A percentile compares a stretch with the other conserved stretches of the same genome.
phyloP scores from a whole-genome alignment of 2,888 invertebrate species.

The Melinaea menophilus region DNA sequence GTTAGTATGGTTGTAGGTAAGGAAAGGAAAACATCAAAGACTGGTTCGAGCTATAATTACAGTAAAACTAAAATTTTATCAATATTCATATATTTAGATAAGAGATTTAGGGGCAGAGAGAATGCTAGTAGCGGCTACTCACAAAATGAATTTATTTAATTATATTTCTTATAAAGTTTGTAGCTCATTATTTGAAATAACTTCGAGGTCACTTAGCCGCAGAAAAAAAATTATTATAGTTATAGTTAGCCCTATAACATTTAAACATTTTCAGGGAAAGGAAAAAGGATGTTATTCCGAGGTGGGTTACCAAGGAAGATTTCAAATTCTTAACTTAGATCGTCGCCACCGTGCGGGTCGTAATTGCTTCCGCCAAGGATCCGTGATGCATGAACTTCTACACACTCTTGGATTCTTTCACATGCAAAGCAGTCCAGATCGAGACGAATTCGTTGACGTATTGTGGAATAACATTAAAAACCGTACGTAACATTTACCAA shows the following conservation, averaged over 20 bases:
- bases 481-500: slow-evolving; percentile 52
- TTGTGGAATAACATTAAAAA: slow-evolving; percentile 83
- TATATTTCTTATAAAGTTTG: too few relatives aligned
- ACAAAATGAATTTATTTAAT: too few relatives aligned
- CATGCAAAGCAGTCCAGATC: slow-evolving; percentile 87
- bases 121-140: too few relatives aligned
- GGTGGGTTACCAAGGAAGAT: slow-evolving; percentile 71
- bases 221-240: neutral
- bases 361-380: slow-evolving; percentile 80
- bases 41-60: too few relatives aligned
- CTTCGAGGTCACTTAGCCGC: too few relatives aligned
- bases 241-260: too few relatives aligned
- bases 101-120: too few relatives aligned
- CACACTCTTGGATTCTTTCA: slow-evolving; percentile 90
- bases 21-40: too few relatives aligned
- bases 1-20: too few relatives aligned
- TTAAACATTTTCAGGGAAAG: slow-evolving; percentile 54
- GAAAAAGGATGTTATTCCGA: slow-evolving; percentile 71
- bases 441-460: slow-evolving; percentile 86
- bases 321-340: slow-evolving; percentile 76
- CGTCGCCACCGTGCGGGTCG: slow-evolving; percentile 75
- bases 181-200: too few relatives aligned
- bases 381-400: slow-evolving; percentile 87
- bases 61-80: too few relatives aligned
- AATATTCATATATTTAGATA: too few relatives aligned